Conservation (phyloP, 2,888 invertebrate genomes). For the Desoria tigrina region DNA sequence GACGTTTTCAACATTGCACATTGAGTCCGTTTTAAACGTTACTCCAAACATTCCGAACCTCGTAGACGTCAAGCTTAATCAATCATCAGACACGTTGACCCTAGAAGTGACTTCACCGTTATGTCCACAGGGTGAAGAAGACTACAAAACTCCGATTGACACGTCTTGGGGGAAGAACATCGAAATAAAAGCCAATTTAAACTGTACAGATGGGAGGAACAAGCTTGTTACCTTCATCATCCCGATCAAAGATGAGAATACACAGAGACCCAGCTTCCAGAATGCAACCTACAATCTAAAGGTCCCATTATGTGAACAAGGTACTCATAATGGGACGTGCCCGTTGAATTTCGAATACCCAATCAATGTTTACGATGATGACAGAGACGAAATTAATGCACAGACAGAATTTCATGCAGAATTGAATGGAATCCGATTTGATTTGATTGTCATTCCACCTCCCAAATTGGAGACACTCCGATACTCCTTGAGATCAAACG, state of each 20-base stretch:
- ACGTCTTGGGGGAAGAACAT: constrained; percentile 12
- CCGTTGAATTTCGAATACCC: constrained; percentile 22
- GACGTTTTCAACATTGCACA: background rate
- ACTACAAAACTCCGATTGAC: constrained; percentile 36
- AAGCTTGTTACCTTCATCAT: constrained; percentile 26
- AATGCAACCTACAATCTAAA: constrained; percentile 15
- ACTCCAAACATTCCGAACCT: too few species aligned
- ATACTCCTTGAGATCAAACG: too few species aligned
- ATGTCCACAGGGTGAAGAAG: too few species aligned
- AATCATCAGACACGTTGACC: too few species aligned
- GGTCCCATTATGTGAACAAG: constrained; percentile 21
- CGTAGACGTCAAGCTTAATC: too few species aligned
- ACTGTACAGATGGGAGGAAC: constrained; percentile 28
- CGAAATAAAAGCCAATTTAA: background rate
- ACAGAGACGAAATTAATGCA: constrained; percentile 35
- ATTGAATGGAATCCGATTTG: background rate
- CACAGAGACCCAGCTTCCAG: constrained; percentile 28
- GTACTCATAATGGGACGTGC: constrained; percentile 12
- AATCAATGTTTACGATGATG: constrained; percentile 30
- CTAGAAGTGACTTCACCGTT: too few species aligned
- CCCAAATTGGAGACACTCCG: too few species aligned
- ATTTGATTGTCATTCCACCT: background rate
- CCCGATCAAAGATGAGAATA: constrained; percentile 37
- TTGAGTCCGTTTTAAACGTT: constrained; percentile 2
- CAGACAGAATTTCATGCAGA: constrained; percentile 10